Evolutionary conservation across 2,888 invertebrate species (phyloP).

Genomic region (Brachypalpus laphriformis): DNA sequence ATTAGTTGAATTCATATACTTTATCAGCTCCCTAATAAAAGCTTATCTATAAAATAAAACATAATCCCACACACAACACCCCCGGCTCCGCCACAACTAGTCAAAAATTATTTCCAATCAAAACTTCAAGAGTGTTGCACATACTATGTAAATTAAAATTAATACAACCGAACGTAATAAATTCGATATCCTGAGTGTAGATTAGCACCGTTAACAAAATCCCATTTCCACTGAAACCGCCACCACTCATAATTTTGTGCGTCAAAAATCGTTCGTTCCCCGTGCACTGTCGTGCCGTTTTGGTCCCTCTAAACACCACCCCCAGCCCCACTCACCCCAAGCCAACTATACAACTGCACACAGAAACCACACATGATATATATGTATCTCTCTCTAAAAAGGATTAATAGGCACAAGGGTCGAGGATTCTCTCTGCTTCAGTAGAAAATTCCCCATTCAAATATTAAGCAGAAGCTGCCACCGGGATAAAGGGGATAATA

Average conservation of each 20-base stretch:
- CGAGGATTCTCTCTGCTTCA: constrained; percentile 6
- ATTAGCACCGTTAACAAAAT: constrained; percentile 40
- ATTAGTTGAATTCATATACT: neutral
- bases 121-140: constrained; percentile 20
- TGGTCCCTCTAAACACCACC: neutral
- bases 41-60: neutral
- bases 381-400: constrained; percentile 27
- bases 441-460: constrained; percentile 32
- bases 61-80: neutral
- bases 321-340: neutral
- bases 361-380: neutral
- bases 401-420: constrained; percentile 56
- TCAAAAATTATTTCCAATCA: constrained; percentile 10
- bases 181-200: constrained; percentile 40
- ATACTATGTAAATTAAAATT: constrained; percentile 33
- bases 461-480: constrained; percentile 28
- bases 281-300: neutral
- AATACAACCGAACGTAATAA: constrained; percentile 29
- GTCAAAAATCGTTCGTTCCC: constrained; percentile 25
- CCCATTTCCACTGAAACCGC: constrained; percentile 8
- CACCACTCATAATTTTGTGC: constrained; percentile 48
- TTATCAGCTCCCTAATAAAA: neutral
- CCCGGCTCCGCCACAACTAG: neutral
- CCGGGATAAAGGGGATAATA: neutral
- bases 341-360: neutral